These are phyloP conservation scores for Megamerina dolium DNA, from an alignment of 2,888 invertebrate species.

Conservation along the genomic window DNA sequence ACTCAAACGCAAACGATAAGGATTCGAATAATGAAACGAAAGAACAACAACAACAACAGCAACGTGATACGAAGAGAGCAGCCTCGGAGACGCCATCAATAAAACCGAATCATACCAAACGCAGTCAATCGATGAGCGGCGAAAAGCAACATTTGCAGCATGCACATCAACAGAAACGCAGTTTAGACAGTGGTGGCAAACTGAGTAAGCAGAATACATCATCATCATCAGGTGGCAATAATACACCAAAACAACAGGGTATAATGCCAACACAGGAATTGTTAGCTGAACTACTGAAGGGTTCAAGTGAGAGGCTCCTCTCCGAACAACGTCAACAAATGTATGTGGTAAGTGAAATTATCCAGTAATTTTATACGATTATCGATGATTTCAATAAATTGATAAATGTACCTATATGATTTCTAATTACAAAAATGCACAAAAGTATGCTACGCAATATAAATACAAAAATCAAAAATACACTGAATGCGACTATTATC, in stretches of 20 bases:
- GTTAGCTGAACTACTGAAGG: conserved; percentile 69
- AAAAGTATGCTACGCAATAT: conserved; percentile 11
- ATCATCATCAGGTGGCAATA: conserved; percentile 20
- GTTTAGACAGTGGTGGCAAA: conserved; percentile 32
- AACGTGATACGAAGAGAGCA: conserved; percentile 39
- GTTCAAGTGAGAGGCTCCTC: conserved; percentile 72
- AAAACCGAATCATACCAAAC: conserved; percentile 38
- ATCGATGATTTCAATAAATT: too few relatives aligned
- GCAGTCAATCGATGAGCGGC: conserved; percentile 42
- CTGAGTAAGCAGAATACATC: conserved; percentile 15
- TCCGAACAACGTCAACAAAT: conserved; percentile 52
- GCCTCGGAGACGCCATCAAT: conserved; percentile 38
- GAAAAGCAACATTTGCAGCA: conserved; percentile 27
- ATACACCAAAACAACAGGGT: conserved; percentile 14
- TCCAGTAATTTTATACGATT: too few relatives aligned
- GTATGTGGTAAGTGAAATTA: conserved; percentile 43
- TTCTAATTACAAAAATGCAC: conserved; percentile 7
- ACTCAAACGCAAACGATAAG: conserved; percentile 19
- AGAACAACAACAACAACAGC: conserved; percentile 20
- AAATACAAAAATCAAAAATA: background rate
- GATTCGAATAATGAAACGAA: conserved; percentile 12
- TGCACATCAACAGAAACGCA: conserved; percentile 38
- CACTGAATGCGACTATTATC: too few relatives aligned
- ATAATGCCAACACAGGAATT: conserved; percentile 58
- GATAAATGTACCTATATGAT: background rate